Percentiles rank a stretch among this genome's conserved stretches.
Conservation (phyloP, 2,113 vertebrate genomes). For the Ia io region DNA sequence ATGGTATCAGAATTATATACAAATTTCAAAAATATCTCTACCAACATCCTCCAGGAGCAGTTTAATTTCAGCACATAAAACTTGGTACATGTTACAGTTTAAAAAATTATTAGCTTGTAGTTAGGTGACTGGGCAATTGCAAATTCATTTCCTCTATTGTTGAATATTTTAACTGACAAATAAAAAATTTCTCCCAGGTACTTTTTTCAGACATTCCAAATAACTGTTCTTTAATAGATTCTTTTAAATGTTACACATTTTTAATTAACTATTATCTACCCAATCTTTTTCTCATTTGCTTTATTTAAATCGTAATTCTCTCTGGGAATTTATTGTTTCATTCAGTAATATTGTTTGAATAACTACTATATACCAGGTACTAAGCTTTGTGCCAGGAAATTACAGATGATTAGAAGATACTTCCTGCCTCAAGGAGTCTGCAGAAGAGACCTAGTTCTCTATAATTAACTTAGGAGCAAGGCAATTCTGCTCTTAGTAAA, state of each 20-base stretch:
- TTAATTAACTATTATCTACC: constrained; percentile 3
- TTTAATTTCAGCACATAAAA: constrained; percentile 42
- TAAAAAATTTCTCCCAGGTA: not conserved
- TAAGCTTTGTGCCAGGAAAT: constrained; percentile 50
- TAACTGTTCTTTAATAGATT: constrained; percentile 1
- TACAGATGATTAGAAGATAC: constrained; percentile 52
- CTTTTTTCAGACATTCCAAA: constrained; percentile 37
- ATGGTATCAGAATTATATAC: not conserved
- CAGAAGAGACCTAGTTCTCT: constrained; percentile 56
- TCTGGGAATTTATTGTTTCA: constrained; percentile 23
- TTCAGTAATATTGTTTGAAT: constrained; percentile 22
- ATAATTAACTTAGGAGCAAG: constrained; percentile 68
- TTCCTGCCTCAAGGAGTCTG: constrained; percentile 54
- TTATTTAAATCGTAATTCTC: constrained; percentile 10
- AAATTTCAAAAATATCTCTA: not conserved
- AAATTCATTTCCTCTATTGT: constrained; percentile 35
- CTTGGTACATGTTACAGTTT: not conserved
- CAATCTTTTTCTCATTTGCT: constrained; percentile 32
- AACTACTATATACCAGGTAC: constrained; percentile 41
- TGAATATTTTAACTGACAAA: constrained; percentile 41
- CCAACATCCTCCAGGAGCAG: not conserved
- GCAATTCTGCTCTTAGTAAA: constrained; percentile 62
- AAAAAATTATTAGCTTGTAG: constrained; percentile 50
- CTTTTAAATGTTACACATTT: not conserved
- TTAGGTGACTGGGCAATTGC: not conserved